Conservation (phyloP, 2,113 vertebrate genomes). For the Boulengeromyrus knoepffleri region DNA sequence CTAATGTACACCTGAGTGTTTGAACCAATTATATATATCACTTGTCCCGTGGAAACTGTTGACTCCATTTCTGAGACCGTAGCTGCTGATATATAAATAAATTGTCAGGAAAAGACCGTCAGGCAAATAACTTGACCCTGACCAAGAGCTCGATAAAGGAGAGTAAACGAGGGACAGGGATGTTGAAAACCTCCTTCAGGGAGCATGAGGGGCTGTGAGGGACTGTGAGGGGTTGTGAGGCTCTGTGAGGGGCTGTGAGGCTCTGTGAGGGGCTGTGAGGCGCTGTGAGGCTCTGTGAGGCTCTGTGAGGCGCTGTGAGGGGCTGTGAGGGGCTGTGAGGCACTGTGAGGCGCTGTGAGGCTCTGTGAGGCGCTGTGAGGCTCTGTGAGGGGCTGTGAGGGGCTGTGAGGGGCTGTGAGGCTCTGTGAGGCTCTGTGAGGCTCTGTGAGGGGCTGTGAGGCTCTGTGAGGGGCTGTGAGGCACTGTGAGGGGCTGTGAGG, state of each 20-base stretch:
- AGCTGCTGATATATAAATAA: neutral
- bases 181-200: neutral
- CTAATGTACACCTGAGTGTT: neutral
- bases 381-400: too few relatives aligned
- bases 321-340: too few relatives aligned
- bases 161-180: neutral
- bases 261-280: rapidly evolving
- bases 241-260: too few relatives aligned
- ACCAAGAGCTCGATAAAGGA: neutral
- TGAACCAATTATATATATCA: neutral
- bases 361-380: neutral
- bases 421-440: neutral
- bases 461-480: too few relatives aligned
- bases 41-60: neutral
- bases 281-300: too few relatives aligned
- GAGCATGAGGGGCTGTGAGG: neutral
- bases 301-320: too few relatives aligned
- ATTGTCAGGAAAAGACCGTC: neutral
- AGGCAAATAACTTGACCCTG: neutral
- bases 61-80: neutral
- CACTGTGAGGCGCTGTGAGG: rapidly evolving
- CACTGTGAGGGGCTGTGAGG: too few relatives aligned
- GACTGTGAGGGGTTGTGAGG: too few relatives aligned
- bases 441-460: too few relatives aligned
- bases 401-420: neutral